These are phyloP conservation scores for Cerastis leucographa DNA, from an alignment of 2,888 invertebrate species.

Conservation along the genomic window DNA sequence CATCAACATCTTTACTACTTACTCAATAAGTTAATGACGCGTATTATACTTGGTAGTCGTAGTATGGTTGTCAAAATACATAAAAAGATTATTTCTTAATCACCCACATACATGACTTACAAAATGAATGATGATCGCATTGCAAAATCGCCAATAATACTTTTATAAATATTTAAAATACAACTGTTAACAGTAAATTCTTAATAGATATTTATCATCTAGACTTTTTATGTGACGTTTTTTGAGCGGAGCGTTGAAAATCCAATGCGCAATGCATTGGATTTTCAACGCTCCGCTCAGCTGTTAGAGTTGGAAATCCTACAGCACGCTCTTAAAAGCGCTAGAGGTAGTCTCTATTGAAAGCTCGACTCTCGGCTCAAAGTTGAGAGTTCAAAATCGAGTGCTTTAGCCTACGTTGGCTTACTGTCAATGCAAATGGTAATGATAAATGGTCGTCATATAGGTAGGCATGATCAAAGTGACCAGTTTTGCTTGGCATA, in stretches of 20 bases:
- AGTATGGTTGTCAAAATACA: background rate
- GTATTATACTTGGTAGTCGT: background rate
- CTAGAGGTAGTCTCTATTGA: background rate
- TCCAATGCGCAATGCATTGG: too few relatives aligned
- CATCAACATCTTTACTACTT: background rate
- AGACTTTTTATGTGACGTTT: background rate
- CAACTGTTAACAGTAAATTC: background rate
- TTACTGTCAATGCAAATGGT: conserved; percentile 19
- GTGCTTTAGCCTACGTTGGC: background rate
- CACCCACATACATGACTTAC: background rate
- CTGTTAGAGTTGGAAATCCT: background rate
- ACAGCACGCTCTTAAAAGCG: background rate
- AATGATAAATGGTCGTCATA: conserved; percentile 11
- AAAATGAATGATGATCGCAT: conserved; percentile 17
- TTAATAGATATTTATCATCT: conserved; percentile 24
- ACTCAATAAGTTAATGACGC: too few relatives aligned
- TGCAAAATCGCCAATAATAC: background rate
- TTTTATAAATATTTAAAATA: background rate
- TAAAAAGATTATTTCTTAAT: background rate
- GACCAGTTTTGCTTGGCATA: background rate
- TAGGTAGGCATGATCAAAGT: background rate
- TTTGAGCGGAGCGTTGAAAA: too few relatives aligned
- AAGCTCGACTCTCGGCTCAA: background rate
- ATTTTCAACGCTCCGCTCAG: background rate
- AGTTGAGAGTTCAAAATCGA: background rate